Conservation (phyloP, 2,888 invertebrate species). For the Trichogramma evanescens region DNA sequence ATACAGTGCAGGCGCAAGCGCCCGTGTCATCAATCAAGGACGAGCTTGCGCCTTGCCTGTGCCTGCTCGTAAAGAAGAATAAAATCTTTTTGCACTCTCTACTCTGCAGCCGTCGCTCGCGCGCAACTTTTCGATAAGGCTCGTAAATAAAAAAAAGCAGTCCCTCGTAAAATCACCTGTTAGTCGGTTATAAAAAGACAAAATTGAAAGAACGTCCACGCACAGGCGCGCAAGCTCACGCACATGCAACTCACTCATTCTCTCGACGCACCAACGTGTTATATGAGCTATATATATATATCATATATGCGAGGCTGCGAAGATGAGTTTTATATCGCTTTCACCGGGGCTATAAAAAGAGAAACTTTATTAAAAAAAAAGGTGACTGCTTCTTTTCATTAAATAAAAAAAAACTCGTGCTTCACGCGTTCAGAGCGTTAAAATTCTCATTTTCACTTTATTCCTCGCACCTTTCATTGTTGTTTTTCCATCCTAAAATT, state of each 20-base stretch:
- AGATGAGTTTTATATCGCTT: conserved; percentile 11
- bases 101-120: not conserved
- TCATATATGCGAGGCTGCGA: not conserved
- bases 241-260: too few relatives aligned
- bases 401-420: conserved; percentile 7
- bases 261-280: too few relatives aligned
- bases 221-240: too few relatives aligned
- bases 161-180: conserved; percentile 17
- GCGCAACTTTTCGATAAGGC: conserved; percentile 14
- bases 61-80: too few relatives aligned
- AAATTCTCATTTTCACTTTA: not conserved
- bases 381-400: conserved; percentile 8
- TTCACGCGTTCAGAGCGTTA: not conserved
- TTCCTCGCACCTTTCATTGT: not conserved
- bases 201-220: not conserved
- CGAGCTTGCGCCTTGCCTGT: too few relatives aligned
- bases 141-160: conserved; percentile 15
- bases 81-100: too few relatives aligned
- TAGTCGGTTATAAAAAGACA: conserved; percentile 8
- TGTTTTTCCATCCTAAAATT: not conserved
- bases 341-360: not conserved
- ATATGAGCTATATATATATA: too few relatives aligned
- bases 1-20: not conserved
- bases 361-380: conserved; percentile 14
- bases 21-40: not conserved